Evolutionary conservation across 2,797 vertebrate genomes (phyloP), one percentile per base, ranked within the genome.

Genomic region (Phalloptychus januarius): DNA sequence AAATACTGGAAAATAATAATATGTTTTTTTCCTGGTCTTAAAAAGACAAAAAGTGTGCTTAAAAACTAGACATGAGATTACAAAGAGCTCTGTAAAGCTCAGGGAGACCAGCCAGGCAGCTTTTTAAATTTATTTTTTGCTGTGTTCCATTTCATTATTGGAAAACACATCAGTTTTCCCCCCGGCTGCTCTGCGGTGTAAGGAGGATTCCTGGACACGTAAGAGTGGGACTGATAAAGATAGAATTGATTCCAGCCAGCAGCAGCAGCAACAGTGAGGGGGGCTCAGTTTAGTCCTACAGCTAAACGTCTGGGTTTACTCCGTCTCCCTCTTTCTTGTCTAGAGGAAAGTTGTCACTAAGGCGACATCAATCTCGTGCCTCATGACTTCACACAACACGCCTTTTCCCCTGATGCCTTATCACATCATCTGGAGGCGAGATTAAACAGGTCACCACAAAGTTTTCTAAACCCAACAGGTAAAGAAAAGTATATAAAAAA

Each of bases 131-230:
- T 93, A 92, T 94, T 95, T 90, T 95, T 95, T 93, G 87, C 92
- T 90, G 92, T 95, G 95, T 95, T 95, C 90, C 86, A 94, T 96
- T 96, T 95, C 93, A 96, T 95, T 96, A 95, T 95, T 96, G 95
- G 95, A 95, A 95, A 96, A 96, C 91, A 94, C 93, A 94, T 95
- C 94, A 93, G 94, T 88, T 91, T 89, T 86, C 88, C 91, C 93
- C 78, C 83, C 46, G 84, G 91, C 92, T 92, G 86, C 85, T 88
- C 88, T 91, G 90, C 72, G 36, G 89, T 84, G 87, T 90, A 93
- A 91, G 93, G 87, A 94, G 93, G 91, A 95, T 95, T 95, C 94
- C 94, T 91, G 93, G 92, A 95, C 94, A 95, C 91, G 91, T 91
- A 94, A 89, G 91, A 94, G 88, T 90, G 91, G 85, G 88, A 94